Base-by-base conservation (phyloP, 2,113 vertebrate genomes). In the Beaufortia kweichowensis region DNA sequence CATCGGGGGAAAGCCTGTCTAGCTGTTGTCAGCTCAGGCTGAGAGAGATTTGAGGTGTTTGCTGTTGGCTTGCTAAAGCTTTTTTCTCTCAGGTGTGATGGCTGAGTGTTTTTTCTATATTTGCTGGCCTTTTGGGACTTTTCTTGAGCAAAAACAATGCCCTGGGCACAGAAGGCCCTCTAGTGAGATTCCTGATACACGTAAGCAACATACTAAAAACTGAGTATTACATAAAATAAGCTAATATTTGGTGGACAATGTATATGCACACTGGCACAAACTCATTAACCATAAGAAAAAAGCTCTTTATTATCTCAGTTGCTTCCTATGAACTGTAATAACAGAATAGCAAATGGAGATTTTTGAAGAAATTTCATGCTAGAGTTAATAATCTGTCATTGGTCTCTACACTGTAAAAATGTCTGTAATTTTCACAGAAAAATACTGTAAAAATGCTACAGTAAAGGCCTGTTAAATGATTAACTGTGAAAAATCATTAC, bases 91-190 rank as follows among this genome's bases (percentile, higher is more conserved):
- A 35, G 74, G 50, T 50, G 39, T 55, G 41, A 66, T 35, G 48
- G 65, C 48, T 70, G 67, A 70, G 67, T 56, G 31, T 56, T 69
- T 69, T 55, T 55, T 64, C 53, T 10, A n/a, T 80, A 76, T 80
- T 48, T 31, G 48, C 41, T 65, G 59, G 82, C 79, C 77, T 82
- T 83, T 59, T 80, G 41, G 82, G 83, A 80, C 83, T 86, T 83
- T 88, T 86, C 85, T 86, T 82, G 55, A 84, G 84, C 83, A 84
- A 89, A 90, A 89, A 85, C 83, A 87, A 85, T 90, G 87, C 82
- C 88, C 84, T 63, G 66, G 90, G 84, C 82, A 86, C 89, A 79
- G 87, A 86, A 87, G 88, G 82, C 78, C 69, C 86, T 85, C 86
- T 17, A 75, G 86, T 84, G 85, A 59, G 76, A 79, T 57, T 67